Evolutionary conservation across 2,797 vertebrate genomes (phyloP).

Genomic region (Diceros bicornis): DNA sequence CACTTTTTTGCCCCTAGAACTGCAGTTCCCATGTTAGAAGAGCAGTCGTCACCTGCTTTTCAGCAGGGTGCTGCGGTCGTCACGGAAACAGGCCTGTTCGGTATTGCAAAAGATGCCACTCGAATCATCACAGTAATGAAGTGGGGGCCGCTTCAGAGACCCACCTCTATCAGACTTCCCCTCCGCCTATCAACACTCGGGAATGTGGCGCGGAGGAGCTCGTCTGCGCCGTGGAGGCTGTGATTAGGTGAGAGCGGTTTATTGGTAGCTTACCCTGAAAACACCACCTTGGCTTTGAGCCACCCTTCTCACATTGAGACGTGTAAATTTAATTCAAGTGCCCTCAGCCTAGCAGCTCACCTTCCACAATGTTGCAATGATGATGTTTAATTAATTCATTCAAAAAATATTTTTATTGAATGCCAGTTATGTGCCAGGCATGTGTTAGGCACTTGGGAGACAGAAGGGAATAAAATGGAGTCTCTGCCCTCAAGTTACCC

Average conservation of each 20-base stretch:
- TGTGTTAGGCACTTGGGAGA: background rate
- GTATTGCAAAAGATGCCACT: conserved; percentile 99
- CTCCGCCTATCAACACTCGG: conserved; percentile 98
- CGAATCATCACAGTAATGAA: conserved; percentile 98
- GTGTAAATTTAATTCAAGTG: background rate
- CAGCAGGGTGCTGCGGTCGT: conserved; percentile 98
- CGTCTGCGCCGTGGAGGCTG: conserved; percentile 98
- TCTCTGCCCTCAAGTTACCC: background rate
- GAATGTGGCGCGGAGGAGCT: conserved; percentile 99
- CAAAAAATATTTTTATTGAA: background rate
- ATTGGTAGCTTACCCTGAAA: background rate
- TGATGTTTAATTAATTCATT: conserved; percentile 32
- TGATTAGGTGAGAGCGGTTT: conserved; percentile 93
- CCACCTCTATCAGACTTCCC: conserved; percentile 99
- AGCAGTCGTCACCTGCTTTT: conserved; percentile 99
- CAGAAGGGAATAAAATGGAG: background rate
- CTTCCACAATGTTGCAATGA: background rate
- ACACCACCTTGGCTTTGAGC: background rate
- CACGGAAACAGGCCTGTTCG: conserved; percentile 99
- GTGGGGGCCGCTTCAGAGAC: conserved; percentile 95
- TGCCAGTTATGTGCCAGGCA: background rate
- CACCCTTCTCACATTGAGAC: background rate
- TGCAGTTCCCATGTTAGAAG: conserved; percentile 99
- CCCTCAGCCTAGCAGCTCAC: background rate
- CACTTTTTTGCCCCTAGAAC: conserved; percentile 91